These are phyloP conservation scores for Anastatus disparis DNA, from an alignment of 1,140 invertebrate species.

Conservation along the genomic window DNA sequence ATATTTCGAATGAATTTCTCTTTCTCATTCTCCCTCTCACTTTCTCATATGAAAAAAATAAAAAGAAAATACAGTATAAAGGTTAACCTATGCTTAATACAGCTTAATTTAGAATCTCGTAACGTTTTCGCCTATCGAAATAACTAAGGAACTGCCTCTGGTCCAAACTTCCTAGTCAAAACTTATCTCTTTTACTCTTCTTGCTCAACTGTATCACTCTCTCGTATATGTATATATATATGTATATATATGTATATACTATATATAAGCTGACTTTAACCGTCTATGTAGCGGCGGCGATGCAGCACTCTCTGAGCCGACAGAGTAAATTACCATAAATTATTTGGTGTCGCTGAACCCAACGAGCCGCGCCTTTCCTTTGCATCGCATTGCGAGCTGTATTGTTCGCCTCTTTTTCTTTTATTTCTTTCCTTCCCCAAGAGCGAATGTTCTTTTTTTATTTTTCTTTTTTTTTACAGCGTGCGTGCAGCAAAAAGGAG, in stretches of 20 bases:
- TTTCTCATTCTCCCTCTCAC: too few species aligned
- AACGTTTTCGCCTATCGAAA: conserved; percentile 1
- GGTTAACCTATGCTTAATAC: not conserved
- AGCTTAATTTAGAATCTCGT: conserved; percentile 27
- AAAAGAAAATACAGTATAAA: not conserved
- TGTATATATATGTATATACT: too few species aligned
- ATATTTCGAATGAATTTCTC: too few species aligned
- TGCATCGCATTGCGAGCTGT: not conserved
- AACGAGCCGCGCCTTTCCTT: conserved; percentile 30
- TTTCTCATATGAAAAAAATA: too few species aligned
- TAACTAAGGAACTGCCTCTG: not conserved
- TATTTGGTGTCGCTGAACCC: conserved; percentile 41
- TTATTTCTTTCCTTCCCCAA: not conserved
- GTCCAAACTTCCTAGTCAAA: conserved; percentile 24
- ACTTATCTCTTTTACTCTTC: conserved; percentile 3
- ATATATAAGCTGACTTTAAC: too few species aligned
- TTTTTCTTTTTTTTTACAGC: too few species aligned
- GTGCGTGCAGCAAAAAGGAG: not conserved
- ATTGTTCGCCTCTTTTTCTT: not conserved
- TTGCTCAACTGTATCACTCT: not conserved
- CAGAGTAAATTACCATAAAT: conserved; percentile 38
- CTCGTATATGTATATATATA: too few species aligned
- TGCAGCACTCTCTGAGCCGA: not conserved
- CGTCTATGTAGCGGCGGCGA: too few species aligned
- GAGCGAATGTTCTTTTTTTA: too few species aligned